A percentile compares a stretch with the other conserved stretches of the same genome.
These are phyloP conservation scores for Ondatra zibethicus DNA, from an alignment of 2,113 vertebrate species.

Conservation along the genomic window DNA sequence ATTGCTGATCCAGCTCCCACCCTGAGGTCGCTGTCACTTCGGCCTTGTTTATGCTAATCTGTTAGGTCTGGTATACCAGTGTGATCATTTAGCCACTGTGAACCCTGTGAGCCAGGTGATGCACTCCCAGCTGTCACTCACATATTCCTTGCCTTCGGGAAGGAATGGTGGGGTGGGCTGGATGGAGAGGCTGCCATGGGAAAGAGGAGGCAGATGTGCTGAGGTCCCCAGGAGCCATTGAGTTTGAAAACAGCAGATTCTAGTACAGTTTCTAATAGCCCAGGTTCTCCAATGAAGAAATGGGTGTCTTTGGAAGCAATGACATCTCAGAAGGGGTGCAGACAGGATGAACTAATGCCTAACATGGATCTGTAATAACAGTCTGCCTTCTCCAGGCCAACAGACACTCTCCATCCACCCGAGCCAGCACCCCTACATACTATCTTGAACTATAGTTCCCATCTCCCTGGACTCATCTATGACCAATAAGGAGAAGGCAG, in stretches of 20 bases:
- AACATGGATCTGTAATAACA: fast-evolving
- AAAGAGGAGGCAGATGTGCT: neutral
- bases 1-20: neutral
- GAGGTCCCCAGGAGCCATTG: neutral
- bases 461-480: neutral
- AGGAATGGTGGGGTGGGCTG: neutral
- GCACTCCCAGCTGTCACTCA: neutral
- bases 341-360: neutral
- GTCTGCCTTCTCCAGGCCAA: neutral
- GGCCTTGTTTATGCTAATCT: neutral
- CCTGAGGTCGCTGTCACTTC: neutral
- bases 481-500: neutral
- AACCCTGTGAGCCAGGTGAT: neutral
- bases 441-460: fast-evolving
- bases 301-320: neutral
- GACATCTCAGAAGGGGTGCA: neutral
- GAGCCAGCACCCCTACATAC: neutral
- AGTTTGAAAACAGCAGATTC: neutral
- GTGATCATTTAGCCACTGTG: neutral
- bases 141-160: neutral
- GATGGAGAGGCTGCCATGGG: neutral
- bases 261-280: neutral
- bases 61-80: neutral
- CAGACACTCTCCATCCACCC: fast-evolving
- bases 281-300: neutral